phyloP scores from a whole-genome alignment of 2,888 invertebrate species.

The Pseudococcus viburni region DNA sequence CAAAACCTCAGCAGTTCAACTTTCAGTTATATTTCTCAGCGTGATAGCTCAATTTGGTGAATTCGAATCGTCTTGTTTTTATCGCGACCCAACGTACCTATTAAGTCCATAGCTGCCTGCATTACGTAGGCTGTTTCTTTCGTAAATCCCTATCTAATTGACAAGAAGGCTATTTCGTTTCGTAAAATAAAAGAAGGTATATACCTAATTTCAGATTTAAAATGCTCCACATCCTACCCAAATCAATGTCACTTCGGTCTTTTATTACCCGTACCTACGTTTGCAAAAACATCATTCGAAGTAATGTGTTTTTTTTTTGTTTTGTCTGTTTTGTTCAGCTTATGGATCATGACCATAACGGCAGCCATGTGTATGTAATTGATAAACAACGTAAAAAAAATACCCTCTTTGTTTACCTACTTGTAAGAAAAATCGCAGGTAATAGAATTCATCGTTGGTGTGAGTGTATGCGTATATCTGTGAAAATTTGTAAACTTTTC shows the following conservation, averaged over 20 bases:
- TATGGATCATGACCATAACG: too few species aligned
- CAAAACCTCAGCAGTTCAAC: too few species aligned
- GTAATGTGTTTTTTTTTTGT: neutral
- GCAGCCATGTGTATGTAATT: neutral
- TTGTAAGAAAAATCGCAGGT: neutral
- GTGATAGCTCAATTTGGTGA: too few species aligned
- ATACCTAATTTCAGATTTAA: neutral
- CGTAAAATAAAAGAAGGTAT: neutral
- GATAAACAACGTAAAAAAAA: conserved; percentile 15
- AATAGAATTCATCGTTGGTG: neutral
- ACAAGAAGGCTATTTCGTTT: neutral
- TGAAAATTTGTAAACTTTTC: conserved; percentile 33
- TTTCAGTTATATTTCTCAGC: too few species aligned
- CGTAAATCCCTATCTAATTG: conserved; percentile 5
- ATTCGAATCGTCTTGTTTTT: too few species aligned
- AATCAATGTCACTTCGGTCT: neutral
- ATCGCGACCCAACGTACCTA: neutral
- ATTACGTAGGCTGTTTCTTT: neutral
- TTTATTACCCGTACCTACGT: neutral
- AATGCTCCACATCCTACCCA: neutral
- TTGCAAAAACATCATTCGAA: neutral
- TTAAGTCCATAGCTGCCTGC: too few species aligned
- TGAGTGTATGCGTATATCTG: neutral
- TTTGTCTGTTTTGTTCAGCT: too few species aligned
- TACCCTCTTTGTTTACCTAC: conserved; percentile 3